These are phyloP conservation scores for Aspidiotus destructor DNA, from an alignment of 2,888 invertebrate species.

Conservation along the genomic window DNA sequence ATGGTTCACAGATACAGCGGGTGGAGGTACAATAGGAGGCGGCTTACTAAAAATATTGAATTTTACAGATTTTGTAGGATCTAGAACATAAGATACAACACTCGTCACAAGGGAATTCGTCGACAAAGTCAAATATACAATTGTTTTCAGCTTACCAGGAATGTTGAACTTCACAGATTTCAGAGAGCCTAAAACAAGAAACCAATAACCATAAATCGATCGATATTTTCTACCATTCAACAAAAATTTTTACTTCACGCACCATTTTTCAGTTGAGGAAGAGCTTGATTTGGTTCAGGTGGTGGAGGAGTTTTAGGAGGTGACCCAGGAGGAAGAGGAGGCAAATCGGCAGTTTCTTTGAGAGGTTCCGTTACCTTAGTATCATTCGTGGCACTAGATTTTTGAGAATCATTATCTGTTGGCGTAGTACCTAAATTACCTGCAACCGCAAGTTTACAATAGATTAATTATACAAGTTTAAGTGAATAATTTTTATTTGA, in stretches of 20 bases:
- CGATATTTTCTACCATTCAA: not conserved
- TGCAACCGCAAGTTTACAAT: conserved; percentile 15
- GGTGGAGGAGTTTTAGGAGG: conserved; percentile 43
- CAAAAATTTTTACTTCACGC: not conserved
- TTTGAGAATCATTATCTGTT: conserved; percentile 5
- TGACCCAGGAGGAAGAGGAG: conserved; percentile 53
- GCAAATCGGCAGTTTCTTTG: conserved; percentile 43
- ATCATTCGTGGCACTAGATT: not conserved
- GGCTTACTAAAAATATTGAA: conserved; percentile 4
- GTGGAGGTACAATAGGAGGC: conserved; percentile 33
- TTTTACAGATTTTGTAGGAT: not conserved
- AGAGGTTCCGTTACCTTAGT: no score
- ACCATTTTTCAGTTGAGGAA: not conserved
- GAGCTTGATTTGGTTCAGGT: conserved; percentile 24
- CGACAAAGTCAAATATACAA: no score
- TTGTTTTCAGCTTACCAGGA: not conserved
- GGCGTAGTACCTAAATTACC: conserved; percentile 19
- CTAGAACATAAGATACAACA: not conserved
- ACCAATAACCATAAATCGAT: not conserved
- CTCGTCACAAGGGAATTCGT: no score
- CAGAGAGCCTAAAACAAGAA: not conserved
- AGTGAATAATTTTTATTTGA: not conserved
- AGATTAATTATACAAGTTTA: not conserved
- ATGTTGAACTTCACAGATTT: conserved; percentile 16
- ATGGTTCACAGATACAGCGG: conserved; percentile 39